A percentile compares a stretch with the other conserved stretches of the same genome.
Evolutionary conservation across 2,113 vertebrate species (phyloP).

Genomic region (Brachirus orientalis): DNA sequence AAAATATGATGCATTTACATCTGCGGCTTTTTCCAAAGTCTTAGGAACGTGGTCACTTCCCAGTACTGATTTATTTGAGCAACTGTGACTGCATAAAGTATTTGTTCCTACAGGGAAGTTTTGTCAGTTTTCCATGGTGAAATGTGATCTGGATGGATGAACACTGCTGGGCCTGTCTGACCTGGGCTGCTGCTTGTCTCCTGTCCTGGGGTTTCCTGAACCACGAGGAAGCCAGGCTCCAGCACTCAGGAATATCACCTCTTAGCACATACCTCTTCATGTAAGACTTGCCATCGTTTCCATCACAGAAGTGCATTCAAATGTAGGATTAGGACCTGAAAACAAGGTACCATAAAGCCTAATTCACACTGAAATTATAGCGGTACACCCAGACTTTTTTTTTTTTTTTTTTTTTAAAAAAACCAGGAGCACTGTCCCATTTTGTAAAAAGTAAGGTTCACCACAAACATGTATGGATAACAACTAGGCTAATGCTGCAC

Average conservation of each 20-base stretch:
- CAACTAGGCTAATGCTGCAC: too few relatives aligned
- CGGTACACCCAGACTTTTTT: too few relatives aligned
- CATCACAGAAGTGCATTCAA: not conserved
- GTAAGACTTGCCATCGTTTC: constrained; percentile 29
- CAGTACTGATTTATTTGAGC: too few relatives aligned
- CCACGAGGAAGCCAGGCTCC: constrained; percentile 39
- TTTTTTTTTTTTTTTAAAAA: too few relatives aligned
- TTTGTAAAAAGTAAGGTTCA: too few relatives aligned
- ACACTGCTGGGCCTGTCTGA: constrained; percentile 19
- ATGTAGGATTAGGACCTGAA: constrained; percentile 8
- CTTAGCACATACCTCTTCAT: constrained; percentile 33
- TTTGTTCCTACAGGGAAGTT: not conserved
- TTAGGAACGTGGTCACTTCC: too few relatives aligned
- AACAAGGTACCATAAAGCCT: not conserved
- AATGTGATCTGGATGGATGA: constrained; percentile 47
- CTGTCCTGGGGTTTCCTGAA: constrained; percentile 54
- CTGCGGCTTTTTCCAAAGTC: too few relatives aligned
- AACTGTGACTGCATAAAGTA: not conserved
- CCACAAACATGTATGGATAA: too few relatives aligned
- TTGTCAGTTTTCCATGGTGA: constrained; percentile 18
- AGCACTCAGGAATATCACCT: constrained; percentile 37
- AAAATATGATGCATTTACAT: too few relatives aligned
- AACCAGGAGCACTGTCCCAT: too few relatives aligned
- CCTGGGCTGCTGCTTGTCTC: constrained; percentile 52
- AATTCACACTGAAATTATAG: too few relatives aligned